Evolutionary conservation across 2,113 vertebrate genomes (phyloP).

Genomic region (Lota lota): DNA sequence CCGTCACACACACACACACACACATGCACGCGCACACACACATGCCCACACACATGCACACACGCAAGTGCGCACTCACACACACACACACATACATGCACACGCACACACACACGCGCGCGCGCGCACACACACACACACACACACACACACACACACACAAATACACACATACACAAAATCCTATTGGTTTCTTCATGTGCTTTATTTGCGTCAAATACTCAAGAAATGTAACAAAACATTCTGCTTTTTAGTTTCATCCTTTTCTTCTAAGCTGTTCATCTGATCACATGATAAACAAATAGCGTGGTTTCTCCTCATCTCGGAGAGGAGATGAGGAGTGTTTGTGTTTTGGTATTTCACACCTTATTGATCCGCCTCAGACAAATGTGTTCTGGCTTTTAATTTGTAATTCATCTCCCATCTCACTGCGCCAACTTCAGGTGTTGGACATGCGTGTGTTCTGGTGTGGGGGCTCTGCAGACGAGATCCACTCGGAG

Average conservation of each 20-base stretch:
- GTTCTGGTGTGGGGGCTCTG: not conserved
- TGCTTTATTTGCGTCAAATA: not conserved
- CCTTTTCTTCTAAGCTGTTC: not conserved
- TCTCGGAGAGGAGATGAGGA: not conserved
- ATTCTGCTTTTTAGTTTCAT: no score
- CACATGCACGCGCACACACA: not conserved
- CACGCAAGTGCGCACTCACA: no score
- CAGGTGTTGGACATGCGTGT: no score
- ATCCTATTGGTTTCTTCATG: not conserved
- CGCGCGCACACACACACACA: no score
- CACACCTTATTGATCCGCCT: not conserved
- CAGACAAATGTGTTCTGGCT: not conserved
- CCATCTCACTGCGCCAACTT: not conserved
- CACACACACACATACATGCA: not conserved
- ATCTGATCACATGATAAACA: not conserved
- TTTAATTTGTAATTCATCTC: not conserved
- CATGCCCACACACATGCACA: not conserved
- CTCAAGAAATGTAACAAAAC: not conserved
- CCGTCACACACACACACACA: slow-evolving; percentile 6
- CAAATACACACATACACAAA: no score
- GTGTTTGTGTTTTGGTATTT: not conserved
- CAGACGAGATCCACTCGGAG: not conserved
- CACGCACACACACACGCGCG: not conserved
- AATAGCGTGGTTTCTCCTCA: not conserved
- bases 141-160: no score